Evolutionary conservation across 1,140 invertebrate genomes (phyloP).

Genomic region (Bilobella aurantiaca): DNA sequence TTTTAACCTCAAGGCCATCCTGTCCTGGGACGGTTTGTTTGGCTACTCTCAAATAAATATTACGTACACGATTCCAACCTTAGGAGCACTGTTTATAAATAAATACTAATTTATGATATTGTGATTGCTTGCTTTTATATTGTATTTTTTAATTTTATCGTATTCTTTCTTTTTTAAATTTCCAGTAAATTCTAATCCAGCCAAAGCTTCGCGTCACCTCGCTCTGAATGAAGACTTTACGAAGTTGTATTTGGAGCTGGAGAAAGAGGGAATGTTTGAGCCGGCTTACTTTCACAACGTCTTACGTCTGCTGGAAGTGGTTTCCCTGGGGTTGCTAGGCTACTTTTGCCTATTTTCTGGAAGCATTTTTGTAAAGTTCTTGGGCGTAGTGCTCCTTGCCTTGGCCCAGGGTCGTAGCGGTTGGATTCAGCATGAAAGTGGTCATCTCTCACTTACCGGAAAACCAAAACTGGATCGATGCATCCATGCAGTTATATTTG

Average conservation of each 20-base stretch:
- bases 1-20: not conserved
- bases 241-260: constrained; percentile 27
- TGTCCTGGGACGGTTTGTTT: not conserved
- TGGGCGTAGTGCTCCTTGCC: constrained; percentile 12
- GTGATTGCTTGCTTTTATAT: not conserved
- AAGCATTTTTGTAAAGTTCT: constrained; percentile 11
- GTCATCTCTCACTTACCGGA: constrained; percentile 16
- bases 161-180: not conserved
- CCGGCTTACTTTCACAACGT: constrained; percentile 21
- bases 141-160: not conserved
- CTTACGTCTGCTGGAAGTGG: constrained; percentile 17
- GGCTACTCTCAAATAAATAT: too few species aligned
- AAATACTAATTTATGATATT: too few species aligned
- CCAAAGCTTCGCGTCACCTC: constrained; percentile 16
- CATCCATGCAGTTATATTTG: not conserved
- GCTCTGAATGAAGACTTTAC: constrained; percentile 29
- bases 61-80: too few species aligned
- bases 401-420: constrained; percentile 4
- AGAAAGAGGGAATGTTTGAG: constrained; percentile 28
- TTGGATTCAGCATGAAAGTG: constrained; percentile 15
- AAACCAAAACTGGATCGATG: constrained; percentile 16
- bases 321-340: constrained; percentile 9
- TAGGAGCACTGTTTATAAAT: too few species aligned
- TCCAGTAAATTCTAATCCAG: constrained; percentile 5
- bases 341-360: constrained; percentile 16